Evolutionary conservation across 2,888 invertebrate genomes (phyloP).

Genomic region (Oxycera nigricornis): DNA sequence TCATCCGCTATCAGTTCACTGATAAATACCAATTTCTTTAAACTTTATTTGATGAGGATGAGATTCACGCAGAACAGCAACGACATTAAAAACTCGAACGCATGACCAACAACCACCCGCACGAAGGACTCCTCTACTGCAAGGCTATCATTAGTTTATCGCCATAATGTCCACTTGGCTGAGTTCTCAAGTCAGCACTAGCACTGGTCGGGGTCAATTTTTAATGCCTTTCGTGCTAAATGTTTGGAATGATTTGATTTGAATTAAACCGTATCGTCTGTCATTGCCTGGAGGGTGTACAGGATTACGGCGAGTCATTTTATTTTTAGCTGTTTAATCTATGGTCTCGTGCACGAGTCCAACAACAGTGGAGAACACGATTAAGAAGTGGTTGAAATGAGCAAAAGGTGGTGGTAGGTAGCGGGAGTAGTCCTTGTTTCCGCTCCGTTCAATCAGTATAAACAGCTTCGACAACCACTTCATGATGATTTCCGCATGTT

Average conservation of each 20-base stretch:
- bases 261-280: slow-evolving; percentile 42
- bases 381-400: background rate
- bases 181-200: too few relatives aligned
- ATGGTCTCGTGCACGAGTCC: background rate
- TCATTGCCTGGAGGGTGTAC: background rate
- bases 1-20: too few relatives aligned
- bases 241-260: slow-evolving; percentile 45
- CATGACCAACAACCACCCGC: too few relatives aligned
- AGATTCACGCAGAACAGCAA: too few relatives aligned
- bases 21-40: too few relatives aligned
- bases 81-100: too few relatives aligned
- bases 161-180: slow-evolving; percentile 29
- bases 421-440: slow-evolving; percentile 5
- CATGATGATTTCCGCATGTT: slow-evolving; percentile 47
- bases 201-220: slow-evolving; percentile 3
- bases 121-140: background rate
- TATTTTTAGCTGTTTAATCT: slow-evolving; percentile 41
- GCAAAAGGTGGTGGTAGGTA: background rate
- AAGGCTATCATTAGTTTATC: slow-evolving; percentile 38
- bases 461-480: slow-evolving; percentile 45
- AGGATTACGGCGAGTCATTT: background rate
- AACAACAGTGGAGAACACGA: background rate
- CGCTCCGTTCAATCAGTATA: slow-evolving; percentile 44
- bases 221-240: slow-evolving; percentile 41
- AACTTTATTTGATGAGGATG: too few relatives aligned